phyloP scores from a whole-genome alignment of 2,888 invertebrate genomes.

The Malthinus seriepunctatus region DNA sequence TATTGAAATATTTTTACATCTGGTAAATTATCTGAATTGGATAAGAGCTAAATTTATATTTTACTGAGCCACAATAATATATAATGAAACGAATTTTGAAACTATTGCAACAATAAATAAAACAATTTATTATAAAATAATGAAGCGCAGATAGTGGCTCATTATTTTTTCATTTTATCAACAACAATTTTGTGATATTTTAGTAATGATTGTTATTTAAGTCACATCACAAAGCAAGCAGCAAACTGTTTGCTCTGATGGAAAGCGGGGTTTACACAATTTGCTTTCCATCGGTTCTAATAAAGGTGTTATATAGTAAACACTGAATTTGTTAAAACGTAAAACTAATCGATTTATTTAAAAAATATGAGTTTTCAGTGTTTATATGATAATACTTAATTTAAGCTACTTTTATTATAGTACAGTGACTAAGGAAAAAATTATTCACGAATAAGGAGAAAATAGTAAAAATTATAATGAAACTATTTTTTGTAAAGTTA shows the following conservation, averaged over 20 bases:
- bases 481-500: constrained; percentile 56
- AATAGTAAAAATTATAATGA: constrained; percentile 44
- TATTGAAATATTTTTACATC: constrained; percentile 54
- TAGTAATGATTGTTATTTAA: constrained; percentile 62
- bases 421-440: constrained; percentile 53
- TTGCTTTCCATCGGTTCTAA: constrained; percentile 37
- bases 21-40: constrained; percentile 52
- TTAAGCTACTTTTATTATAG: constrained; percentile 52
- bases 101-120: constrained; percentile 25
- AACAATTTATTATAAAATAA: constrained; percentile 41
- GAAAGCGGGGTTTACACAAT: constrained; percentile 37
- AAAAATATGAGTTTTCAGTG: constrained; percentile 24
- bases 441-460: constrained; percentile 55
- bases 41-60: constrained; percentile 38
- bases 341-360: constrained; percentile 11
- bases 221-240: constrained; percentile 57
- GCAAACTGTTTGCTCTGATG: constrained; percentile 47
- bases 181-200: constrained; percentile 62
- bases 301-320: constrained; percentile 34
- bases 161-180: constrained; percentile 59
- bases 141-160: constrained; percentile 54
- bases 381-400: constrained; percentile 21
- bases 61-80: constrained; percentile 38
- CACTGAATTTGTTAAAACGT: constrained; percentile 20
- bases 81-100: constrained; percentile 21